Conservation (phyloP, 2,797 vertebrate genomes). For the Acrossocheilus fasciatus region DNA sequence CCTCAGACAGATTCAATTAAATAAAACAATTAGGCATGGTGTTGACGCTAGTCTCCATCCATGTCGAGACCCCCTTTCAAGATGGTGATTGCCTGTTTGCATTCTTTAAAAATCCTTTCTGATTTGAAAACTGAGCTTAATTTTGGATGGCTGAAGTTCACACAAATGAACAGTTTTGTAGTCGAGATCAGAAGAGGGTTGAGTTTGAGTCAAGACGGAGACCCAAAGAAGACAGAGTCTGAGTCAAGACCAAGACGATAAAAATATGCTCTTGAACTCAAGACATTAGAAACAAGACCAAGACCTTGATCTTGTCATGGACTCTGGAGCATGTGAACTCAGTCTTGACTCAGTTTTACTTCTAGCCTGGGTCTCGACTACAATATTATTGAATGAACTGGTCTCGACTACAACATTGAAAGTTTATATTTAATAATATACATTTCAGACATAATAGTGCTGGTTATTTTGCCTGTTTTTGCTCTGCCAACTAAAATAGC, state of each 20-base stretch:
- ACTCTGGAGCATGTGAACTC: not conserved
- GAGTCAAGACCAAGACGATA: not conserved
- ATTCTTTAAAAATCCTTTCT: not conserved
- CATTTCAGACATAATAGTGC: not conserved
- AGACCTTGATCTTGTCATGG: not conserved
- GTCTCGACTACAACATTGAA: not conserved
- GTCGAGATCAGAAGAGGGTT: not conserved
- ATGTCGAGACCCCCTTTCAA: constrained; percentile 66
- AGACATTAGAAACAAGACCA: not conserved
- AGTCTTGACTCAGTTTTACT: not conserved
- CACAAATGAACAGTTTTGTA: not conserved
- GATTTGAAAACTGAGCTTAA: not conserved
- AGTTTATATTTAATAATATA: not conserved
- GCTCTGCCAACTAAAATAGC: not conserved
- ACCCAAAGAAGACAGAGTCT: not conserved
- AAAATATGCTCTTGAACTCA: not conserved
- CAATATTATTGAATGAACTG: not conserved
- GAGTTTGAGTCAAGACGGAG: not conserved
- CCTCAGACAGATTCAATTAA: not conserved
- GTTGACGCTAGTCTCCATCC: constrained; percentile 52
- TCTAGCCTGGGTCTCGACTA: not conserved
- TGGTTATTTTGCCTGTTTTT: not conserved
- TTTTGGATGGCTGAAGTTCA: not conserved
- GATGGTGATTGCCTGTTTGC: not conserved
- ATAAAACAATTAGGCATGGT: constrained; percentile 29